Base-by-base conservation (phyloP, 1,140 invertebrate species). In the Tachypleus tridentatus region DNA sequence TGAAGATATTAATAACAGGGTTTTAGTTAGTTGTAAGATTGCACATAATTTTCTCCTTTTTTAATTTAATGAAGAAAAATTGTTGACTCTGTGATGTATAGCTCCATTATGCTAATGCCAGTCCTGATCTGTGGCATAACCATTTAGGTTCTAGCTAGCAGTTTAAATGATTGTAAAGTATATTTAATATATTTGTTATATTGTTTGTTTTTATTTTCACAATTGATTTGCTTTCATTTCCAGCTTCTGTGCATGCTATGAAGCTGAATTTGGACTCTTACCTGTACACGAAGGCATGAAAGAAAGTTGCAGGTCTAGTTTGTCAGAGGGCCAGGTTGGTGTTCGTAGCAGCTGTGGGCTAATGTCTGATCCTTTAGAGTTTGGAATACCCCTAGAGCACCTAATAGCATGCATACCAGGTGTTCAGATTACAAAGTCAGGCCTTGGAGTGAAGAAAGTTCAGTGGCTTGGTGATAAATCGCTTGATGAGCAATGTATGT, bases 351-450 rank as follows among this genome's bases (percentile, higher is more conserved):
- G 4, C 47, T 29, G 47, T 11, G 4, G 47, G 4, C 8, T 8
- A 2, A 10, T 5, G 3, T 11, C 4, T 57, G 56, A 57, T 8
- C 9, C 56, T 57, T 29, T 5, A 6, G 2, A 4, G 5, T 9
- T 47, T 48, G 48, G 89, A 3, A 88, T 93, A 4, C 86, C 89
- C 8, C 74, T 94, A 47, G 91, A 94, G 73, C 90, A 94, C 77
- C 77, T 93, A 47, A 81, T 93, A 0, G 85, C 87, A n/a, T 91
- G 88, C 77, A 80, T 93, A 10, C 81, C 82, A n/a, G 86, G 86
- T 56, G 82, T 92, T 10, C 81, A 85, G 70, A 78, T 88, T 61
- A 65, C 74, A 8, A 72, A 73, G 62, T 83, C 73, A n/a, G 71
- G 72, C 51, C 69, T 65, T 58, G 79, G 79, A 11, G 72, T 79